Evolutionary conservation across 2,888 invertebrate genomes (phyloP).

Genomic region (Steinernema hermaphroditum): DNA sequence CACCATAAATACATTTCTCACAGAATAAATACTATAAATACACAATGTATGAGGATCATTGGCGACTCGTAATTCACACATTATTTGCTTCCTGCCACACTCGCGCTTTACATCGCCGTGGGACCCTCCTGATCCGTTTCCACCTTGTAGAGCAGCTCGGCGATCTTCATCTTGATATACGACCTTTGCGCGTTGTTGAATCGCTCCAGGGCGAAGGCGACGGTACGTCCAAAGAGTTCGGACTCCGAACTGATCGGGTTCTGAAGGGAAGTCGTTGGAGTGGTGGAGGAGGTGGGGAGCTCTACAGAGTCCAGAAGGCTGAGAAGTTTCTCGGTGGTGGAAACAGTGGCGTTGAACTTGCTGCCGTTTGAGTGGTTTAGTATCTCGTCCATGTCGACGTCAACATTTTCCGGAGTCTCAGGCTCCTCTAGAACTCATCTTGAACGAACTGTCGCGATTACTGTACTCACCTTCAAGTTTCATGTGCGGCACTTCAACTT

Average conservation of each 20-base stretch:
- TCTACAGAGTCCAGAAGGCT: not conserved
- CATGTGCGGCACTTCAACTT: not conserved
- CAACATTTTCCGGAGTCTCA: not conserved
- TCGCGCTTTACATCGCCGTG: not conserved
- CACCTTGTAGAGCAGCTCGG: constrained; percentile 9
- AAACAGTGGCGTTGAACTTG: not conserved
- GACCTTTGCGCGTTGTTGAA: not conserved
- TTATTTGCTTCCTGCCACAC: too few species aligned
- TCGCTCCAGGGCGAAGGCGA: constrained; percentile 6
- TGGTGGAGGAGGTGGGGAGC: constrained; percentile 4
- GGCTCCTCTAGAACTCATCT: not conserved
- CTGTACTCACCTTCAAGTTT: not conserved
- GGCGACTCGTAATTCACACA: too few species aligned
- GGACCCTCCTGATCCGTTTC: constrained; percentile 15
- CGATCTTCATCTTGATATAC: constrained; percentile 7
- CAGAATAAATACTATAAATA: too few species aligned
- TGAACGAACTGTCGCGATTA: not conserved
- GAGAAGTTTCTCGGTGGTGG: constrained; percentile 9
- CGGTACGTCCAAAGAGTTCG: not conserved
- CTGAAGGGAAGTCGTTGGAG: not conserved
- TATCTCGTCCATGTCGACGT: not conserved
- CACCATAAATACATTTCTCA: too few species aligned
- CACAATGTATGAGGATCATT: too few species aligned
- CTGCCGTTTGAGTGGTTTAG: not conserved
- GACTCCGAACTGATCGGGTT: not conserved